phyloP scores from a whole-genome alignment of 2,797 vertebrate genomes.

The Sternarchorhynchus goeldii region DNA sequence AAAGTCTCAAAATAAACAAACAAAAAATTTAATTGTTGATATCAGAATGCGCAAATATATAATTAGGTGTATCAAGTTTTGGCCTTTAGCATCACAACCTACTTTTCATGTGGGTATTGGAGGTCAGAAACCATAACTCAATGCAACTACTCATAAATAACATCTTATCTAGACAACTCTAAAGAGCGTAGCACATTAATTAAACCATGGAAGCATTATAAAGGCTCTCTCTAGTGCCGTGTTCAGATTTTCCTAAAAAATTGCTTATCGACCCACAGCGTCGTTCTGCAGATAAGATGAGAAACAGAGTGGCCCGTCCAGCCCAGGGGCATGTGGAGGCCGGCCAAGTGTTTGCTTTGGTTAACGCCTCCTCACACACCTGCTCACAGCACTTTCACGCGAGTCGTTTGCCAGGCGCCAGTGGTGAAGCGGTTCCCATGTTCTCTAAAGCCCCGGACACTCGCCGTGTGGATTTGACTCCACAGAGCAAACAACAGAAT shows the following conservation, averaged over 20 bases:
- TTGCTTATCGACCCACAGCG: not conserved
- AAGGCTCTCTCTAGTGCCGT: not conserved
- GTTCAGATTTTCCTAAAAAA: constrained; percentile 7
- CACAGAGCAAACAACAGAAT: constrained; percentile 34
- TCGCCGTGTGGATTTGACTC: constrained; percentile 18
- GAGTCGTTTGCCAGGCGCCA: constrained; percentile 4
- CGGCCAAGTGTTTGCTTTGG: constrained; percentile 4
- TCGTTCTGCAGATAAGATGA: constrained; percentile 2
- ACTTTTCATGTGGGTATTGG: not conserved
- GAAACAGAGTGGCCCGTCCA: not conserved
- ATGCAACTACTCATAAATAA: not conserved
- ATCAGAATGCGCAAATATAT: not conserved
- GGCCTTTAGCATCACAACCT: not conserved
- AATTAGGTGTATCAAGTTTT: not conserved
- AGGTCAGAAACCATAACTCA: constrained; percentile 3
- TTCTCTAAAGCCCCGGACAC: not conserved
- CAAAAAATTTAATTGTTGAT: not conserved
- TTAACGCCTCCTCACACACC: constrained; percentile 16
- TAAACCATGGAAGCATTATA: not conserved
- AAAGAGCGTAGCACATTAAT: constrained; percentile 21
- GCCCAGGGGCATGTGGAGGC: not conserved
- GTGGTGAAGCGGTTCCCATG: not conserved
- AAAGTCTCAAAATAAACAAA: not conserved
- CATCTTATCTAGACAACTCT: not conserved
- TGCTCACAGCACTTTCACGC: constrained; percentile 5